Evolutionary conservation across 2,797 vertebrate genomes (phyloP).

Genomic region (Poecilia velifera): DNA sequence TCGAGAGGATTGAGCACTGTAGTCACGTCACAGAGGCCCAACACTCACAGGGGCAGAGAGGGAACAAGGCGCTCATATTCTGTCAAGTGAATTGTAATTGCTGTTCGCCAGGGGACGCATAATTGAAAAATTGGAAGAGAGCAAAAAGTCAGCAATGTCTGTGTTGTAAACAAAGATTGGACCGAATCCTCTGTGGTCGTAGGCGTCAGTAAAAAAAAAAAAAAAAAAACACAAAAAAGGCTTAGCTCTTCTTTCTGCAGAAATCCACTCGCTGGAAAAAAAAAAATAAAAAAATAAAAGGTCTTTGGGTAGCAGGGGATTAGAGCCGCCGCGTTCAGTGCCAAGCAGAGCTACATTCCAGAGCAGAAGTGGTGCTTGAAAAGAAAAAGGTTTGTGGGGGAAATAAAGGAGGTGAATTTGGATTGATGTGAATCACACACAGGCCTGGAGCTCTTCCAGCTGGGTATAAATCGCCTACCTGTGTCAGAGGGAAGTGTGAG

Average conservation of each 20-base stretch:
- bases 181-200: constrained; percentile 48
- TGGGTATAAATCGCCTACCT: constrained; percentile 65
- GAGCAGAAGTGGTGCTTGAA: constrained; percentile 55
- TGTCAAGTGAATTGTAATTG: constrained; percentile 64
- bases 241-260: constrained; percentile 29
- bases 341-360: constrained; percentile 40
- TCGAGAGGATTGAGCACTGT: constrained; percentile 59
- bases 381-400: constrained; percentile 47
- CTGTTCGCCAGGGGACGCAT: constrained; percentile 53
- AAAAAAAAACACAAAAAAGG: constrained; percentile 37
- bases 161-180: constrained; percentile 61
- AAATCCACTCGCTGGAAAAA: constrained; percentile 47
- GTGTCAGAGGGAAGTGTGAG: constrained; percentile 57
- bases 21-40: constrained; percentile 34
- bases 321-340: constrained; percentile 33
- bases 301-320: constrained; percentile 58
- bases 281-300: constrained; percentile 26
- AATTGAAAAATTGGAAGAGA: constrained; percentile 68
- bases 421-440: constrained; percentile 71
- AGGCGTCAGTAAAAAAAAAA: constrained; percentile 42
- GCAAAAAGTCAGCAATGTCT: constrained; percentile 57
- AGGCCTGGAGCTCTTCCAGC: constrained; percentile 59
- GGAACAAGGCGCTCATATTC: constrained; percentile 38
- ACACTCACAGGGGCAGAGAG: constrained; percentile 17
- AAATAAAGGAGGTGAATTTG: constrained; percentile 58